Evolutionary conservation across 2,113 vertebrate species (phyloP), one percentile per base, ranked within the genome.

Genomic region (Psilopogon haemacephalus): DNA sequence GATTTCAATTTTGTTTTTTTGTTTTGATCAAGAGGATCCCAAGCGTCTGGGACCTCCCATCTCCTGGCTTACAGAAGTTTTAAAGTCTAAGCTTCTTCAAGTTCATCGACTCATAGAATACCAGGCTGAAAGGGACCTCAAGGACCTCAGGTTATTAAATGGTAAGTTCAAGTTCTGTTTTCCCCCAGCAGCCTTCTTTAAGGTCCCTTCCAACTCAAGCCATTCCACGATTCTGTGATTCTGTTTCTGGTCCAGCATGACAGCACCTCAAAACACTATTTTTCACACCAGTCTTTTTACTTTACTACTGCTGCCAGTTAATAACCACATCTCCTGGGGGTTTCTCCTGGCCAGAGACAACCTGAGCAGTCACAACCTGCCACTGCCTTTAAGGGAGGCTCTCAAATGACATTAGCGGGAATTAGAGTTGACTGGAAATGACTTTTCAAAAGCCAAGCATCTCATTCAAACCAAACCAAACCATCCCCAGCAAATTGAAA

Each of bases 401-500:
- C 32, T 54, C 14, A 30, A 20, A 0, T 46, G 70, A 60, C 0
- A 0, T 35, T 27, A 82, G 19, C n/a, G 74, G 69, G 58, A 94
- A 81, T 52, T 64, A 82, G 35, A 92, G 50, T 21, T 63, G 67
- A 14, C 59, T 93, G 55, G 30, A 89, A 93, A 81, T 32, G 3
- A 38, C 84, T 84, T 78, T n/a, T 67, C 2, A n/a, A 14, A 88
- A 84, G 60, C 54, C 63, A 86, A 85, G 32, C 44, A 85, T 62
- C 68, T 73, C 9, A 77, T 55, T 62, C 46, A 54, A 80, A 89
- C 65, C 9, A 55, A 91, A 68, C 38, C 15, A 88, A 64, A 72
- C 27, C 12, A 72, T 27, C 6, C 14, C 19, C 24, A 20, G 8
- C 3, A 18, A 64, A 78, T 12, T 50, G 50, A 44, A n/a, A 27